Conservation (phyloP, 2,797 vertebrate species). For the Crypturellus tataupa region DNA sequence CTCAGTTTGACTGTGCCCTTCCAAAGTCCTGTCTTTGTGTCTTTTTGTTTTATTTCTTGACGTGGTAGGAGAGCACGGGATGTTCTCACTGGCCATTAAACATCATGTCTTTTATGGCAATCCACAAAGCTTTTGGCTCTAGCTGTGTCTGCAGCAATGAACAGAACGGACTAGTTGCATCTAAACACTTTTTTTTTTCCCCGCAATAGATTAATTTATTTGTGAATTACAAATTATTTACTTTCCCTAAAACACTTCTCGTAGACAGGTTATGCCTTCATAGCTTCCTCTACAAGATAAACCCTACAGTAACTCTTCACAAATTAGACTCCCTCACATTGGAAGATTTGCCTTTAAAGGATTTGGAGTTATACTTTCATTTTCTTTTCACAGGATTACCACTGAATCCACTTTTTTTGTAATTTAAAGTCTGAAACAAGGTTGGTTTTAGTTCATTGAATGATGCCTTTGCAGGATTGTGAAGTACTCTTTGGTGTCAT, state of each 20-base stretch:
- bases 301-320: neutral
- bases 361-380: neutral
- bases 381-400: neutral
- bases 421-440: neutral
- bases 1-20: neutral
- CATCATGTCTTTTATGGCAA: too few species aligned
- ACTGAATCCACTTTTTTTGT: rapidly evolving
- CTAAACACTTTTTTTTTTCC: neutral
- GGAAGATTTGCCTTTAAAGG: neutral
- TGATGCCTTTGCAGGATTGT: neutral
- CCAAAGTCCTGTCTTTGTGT: too few species aligned
- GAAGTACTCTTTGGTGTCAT: neutral
- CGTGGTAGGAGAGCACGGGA: neutral
- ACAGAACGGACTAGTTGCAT: neutral
- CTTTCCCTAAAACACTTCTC: neutral
- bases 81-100: neutral
- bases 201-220: neutral
- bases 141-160: neutral
- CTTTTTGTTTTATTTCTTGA: neutral
- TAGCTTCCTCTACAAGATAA: neutral
- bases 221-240: neutral
- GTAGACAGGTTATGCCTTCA: neutral
- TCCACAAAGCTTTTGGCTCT: neutral
- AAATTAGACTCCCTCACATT: neutral
- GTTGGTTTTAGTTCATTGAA: neutral